Base-by-base conservation (phyloP, 2,797 vertebrate species). In the Schizothorax lantsangensis region DNA sequence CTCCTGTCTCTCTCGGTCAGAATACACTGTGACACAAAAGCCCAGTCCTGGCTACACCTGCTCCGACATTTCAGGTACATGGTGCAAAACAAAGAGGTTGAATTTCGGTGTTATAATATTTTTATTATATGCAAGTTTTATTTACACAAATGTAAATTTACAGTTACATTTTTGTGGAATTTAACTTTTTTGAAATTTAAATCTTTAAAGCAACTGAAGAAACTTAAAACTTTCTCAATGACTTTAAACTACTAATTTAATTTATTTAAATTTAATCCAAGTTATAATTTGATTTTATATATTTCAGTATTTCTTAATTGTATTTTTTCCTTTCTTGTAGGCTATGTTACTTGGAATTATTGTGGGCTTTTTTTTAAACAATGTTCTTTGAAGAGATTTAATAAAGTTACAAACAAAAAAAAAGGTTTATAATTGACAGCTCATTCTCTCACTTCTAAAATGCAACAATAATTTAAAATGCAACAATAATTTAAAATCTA, bases 21-120 rank as follows among this genome's bases (percentile, higher is more conserved):
- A 73, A 38, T 83, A 72, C 80, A 79, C 38, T 21, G 30, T 83
- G 36, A 79, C 84, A 9, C 82, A 77, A 19, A 69, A 77, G 52
- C 57, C 81, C 66, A 81, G 69, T 21, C 84, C 84, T 5, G 79
- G 57, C n/a, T 83, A 79, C 40, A 62, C 78, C 26, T 86, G 84
- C 72, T 86, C 86, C 3, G 82, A 84, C 15, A 75, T 74, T 49
- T 79, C 86, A 88, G 89, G 89, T 90, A 83, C 21, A n/a, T 4
- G 21, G 23, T 69, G 23, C 19, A 47, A 64, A 57, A 64, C n/a
- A 64, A 30, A 64, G 15, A 45, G 38, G 8, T 19, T 64, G n/a
- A 45, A 12, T 62, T 10, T 59, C 2, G 26, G 54, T 43, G 23
- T 62, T 11, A 79, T 62, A 6, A 79, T 64, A 26, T 30, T 6